These are phyloP conservation scores for Spisula solida DNA, from an alignment of 2,888 invertebrate species.

Conservation along the genomic window DNA sequence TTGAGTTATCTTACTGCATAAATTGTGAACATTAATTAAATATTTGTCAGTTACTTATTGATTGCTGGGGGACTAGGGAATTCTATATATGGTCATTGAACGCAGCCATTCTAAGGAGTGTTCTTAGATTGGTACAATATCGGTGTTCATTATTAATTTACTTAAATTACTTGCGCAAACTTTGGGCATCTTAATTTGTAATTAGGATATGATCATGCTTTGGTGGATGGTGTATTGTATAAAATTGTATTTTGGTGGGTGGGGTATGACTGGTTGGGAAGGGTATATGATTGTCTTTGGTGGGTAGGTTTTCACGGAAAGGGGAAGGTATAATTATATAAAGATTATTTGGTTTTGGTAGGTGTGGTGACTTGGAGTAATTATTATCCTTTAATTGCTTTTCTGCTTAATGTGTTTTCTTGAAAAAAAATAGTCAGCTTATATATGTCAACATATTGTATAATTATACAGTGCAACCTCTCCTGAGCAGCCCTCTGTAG, in stretches of 20 bases:
- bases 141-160: background rate
- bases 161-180: background rate
- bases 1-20: background rate
- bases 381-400: too few relatives aligned
- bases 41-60: background rate
- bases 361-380: too few relatives aligned
- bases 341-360: too few relatives aligned
- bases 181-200: background rate
- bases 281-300: too few relatives aligned
- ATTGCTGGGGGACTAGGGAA: background rate
- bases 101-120: background rate
- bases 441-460: too few relatives aligned
- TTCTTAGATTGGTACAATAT: background rate
- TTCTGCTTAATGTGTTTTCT: too few relatives aligned
- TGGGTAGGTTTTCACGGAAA: too few relatives aligned
- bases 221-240: background rate
- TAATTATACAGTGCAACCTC: too few relatives aligned
- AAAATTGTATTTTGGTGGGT: background rate
- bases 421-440: too few relatives aligned
- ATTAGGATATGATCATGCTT: background rate
- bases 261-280: background rate
- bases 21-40: background rate
- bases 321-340: too few relatives aligned
- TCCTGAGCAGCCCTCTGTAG: too few relatives aligned
- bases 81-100: background rate